These are phyloP conservation scores for Gorsachius magnificus DNA, from an alignment of 2,797 vertebrate genomes.

Conservation along the genomic window DNA sequence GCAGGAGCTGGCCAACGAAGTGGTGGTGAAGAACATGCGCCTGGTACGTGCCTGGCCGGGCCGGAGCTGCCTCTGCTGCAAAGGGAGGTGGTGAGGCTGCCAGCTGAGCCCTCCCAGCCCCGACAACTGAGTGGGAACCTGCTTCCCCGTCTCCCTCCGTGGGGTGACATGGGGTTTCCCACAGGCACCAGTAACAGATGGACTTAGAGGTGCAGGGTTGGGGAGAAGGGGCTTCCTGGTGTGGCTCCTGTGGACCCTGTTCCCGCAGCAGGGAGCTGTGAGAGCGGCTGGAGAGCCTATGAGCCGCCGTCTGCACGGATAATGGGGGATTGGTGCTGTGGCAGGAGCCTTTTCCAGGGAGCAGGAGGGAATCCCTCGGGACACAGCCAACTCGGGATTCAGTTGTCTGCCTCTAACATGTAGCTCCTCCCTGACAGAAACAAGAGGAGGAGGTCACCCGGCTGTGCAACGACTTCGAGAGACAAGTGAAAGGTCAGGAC, in stretches of 20 bases:
- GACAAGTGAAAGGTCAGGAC: slow-evolving; percentile 82
- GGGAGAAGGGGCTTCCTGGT: background rate
- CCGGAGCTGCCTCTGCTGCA: background rate
- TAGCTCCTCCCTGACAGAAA: slow-evolving; percentile 77
- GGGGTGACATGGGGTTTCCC: background rate
- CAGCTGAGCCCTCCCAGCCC: background rate
- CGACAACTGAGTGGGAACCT: background rate
- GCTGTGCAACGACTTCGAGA: slow-evolving; percentile 78
- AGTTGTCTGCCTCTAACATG: fast-evolving
- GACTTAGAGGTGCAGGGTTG: background rate
- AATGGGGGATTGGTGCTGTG: background rate
- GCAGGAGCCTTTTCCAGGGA: background rate
- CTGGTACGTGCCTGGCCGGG: slow-evolving; percentile 71
- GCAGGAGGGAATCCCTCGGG: background rate
- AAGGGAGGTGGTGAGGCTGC: background rate
- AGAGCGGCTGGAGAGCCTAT: background rate
- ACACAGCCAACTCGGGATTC: background rate
- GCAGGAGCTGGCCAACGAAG: slow-evolving; percentile 80
- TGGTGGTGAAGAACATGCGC: slow-evolving; percentile 77
- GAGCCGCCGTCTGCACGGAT: background rate
- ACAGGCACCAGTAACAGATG: fast-evolving
- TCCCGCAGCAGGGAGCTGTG: background rate
- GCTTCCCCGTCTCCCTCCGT: background rate
- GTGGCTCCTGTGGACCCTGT: background rate
- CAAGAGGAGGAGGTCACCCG: slow-evolving; percentile 80